Evolutionary conservation across 2,797 vertebrate species (phyloP), one percentile per base, ranked within the genome.

Genomic region (Denticeps clupeoides): DNA sequence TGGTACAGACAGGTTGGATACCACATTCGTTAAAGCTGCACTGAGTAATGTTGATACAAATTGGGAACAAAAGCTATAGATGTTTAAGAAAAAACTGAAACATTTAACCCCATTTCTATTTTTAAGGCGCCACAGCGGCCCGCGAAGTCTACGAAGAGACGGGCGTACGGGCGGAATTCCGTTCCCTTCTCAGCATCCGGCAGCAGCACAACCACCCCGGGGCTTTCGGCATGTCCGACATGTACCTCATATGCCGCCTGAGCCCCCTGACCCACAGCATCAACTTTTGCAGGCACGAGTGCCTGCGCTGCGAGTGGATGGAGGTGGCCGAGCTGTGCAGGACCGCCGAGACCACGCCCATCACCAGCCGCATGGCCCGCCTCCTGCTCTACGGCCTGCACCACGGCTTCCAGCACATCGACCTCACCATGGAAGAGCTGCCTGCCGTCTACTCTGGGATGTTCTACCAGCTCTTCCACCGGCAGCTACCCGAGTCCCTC

Each of bases 81-180:
- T n/a, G n/a, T n/a, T n/a, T n/a, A n/a, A n/a, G n/a, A n/a, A n/a
- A n/a, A n/a, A n/a, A n/a, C n/a, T n/a, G n/a, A n/a, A n/a, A n/a
- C n/a, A n/a, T n/a, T n/a, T n/a, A n/a, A n/a, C n/a, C n/a, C n/a
- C n/a, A n/a, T n/a, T n/a, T n/a, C n/a, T n/a, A 38, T 50, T 3
- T 53, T 38, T n/a, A 52, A 96, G 95, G 85, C 32, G 79, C 69
- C 64, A 94, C 93, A 1, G 93, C 92, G 9, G 75, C 91, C 23
- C 85, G 92, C 1, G 93, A 97, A 65, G 93, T 97, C 32, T 86
- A 87, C 0, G 95, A 97, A 75, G 93, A 99, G 69, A 97, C 93
- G 1, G 92, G 95, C 11, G 71, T 97, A 12, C 85, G 64, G 51
- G 84, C 92, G 0, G 78, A 93, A 65, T 97, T 99, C 85, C 76